These are phyloP conservation scores for Bergia puertoricense DNA, from an alignment of 92 coral and sea anemone species.

Conservation along the genomic window DNA sequence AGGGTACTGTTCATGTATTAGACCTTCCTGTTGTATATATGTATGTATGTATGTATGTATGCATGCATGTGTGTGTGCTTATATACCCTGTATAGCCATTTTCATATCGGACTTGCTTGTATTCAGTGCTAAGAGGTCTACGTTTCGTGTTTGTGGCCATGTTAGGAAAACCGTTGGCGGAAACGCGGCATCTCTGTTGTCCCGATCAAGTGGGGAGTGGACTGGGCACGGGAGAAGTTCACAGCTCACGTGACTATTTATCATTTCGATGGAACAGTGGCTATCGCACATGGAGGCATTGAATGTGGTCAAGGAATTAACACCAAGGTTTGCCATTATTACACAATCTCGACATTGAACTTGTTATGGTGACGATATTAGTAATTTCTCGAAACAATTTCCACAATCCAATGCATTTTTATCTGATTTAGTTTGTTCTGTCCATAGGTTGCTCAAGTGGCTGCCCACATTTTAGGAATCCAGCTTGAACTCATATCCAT, in stretches of 20 bases:
- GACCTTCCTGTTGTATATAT: no score
- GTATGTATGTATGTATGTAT: no score
- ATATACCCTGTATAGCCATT: no score
- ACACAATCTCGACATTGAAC: background rate
- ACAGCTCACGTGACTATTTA: slow-evolving; percentile 79
- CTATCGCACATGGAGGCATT: slow-evolving; percentile 85
- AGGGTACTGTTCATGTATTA: no score
- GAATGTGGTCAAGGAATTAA: slow-evolving; percentile 94
- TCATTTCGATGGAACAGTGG: slow-evolving; percentile 81
- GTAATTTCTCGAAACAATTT: no score
- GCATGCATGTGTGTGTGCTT: no score
- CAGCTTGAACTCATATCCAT: slow-evolving; percentile 77
- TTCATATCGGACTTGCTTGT: no score
- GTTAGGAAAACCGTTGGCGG: slow-evolving; percentile 92
- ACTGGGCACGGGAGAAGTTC: slow-evolving; percentile 50
- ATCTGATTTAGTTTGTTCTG: background rate
- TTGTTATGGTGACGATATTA: background rate
- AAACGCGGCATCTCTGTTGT: slow-evolving; percentile 88
- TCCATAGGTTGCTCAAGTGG: slow-evolving; percentile 88
- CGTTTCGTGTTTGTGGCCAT: slow-evolving; percentile 12
- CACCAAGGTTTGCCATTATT: slow-evolving; percentile 67
- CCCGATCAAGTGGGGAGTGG: slow-evolving; percentile 72
- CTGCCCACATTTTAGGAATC: slow-evolving; percentile 69
- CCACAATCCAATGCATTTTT: background rate
- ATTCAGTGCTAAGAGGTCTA: background rate